Percentiles rank a stretch among this genome's conserved stretches.
phyloP scores from a whole-genome alignment of 2,113 vertebrate genomes.

The Illadopsis cleaveri region DNA sequence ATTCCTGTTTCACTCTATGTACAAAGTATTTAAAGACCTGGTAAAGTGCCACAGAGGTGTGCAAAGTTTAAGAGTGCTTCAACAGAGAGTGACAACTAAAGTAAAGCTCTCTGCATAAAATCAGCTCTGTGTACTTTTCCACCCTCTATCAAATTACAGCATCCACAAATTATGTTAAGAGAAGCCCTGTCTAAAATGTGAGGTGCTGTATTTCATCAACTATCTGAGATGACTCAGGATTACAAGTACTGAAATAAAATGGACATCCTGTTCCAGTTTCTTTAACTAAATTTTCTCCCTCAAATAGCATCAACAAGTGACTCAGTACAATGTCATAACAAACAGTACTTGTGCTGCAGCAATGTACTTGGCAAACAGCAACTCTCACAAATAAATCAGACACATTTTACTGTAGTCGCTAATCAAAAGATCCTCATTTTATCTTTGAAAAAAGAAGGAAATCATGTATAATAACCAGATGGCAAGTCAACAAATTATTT shows the following conservation, averaged over 20 bases:
- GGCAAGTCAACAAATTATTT: constrained; percentile 35
- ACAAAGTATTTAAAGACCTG: neutral
- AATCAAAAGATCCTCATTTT: constrained; percentile 48
- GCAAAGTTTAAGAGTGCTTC: neutral
- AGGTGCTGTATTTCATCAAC: constrained; percentile 16
- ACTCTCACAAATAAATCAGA: constrained; percentile 21
- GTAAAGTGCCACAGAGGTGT: neutral
- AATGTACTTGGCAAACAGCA: neutral
- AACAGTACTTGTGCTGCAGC: neutral
- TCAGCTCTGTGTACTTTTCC: neutral
- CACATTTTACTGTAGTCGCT: neutral
- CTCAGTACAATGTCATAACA: constrained; percentile 49
- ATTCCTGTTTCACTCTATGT: neutral
- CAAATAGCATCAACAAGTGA: constrained; percentile 59
- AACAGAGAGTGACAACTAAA: neutral
- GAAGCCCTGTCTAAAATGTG: neutral
- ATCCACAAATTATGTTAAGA: neutral
- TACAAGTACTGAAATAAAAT: constrained; percentile 54
- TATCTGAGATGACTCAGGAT: constrained; percentile 24
- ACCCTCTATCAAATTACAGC: neutral
- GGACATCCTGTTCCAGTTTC: constrained; percentile 48
- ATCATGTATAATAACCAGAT: neutral
- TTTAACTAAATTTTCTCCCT: constrained; percentile 43
- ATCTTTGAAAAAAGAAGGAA: neutral
- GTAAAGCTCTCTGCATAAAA: neutral